Base-by-base conservation (phyloP, 2,888 invertebrate genomes). In the Stratiomys singularior region DNA sequence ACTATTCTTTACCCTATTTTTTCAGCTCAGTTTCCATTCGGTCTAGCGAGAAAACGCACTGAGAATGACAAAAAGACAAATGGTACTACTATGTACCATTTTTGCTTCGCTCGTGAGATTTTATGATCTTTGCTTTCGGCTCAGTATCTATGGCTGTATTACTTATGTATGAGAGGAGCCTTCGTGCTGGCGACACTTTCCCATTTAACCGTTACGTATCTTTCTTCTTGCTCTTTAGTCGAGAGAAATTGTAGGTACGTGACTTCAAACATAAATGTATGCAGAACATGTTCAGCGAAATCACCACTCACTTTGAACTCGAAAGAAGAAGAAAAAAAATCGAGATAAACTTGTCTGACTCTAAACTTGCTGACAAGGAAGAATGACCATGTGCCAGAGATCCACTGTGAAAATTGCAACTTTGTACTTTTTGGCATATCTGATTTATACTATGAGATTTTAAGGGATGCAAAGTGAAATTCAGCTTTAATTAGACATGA, bases 241-340 rank as follows among this genome's bases (percentile, higher is more conserved):
- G 25, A 37, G 74, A 74, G 21, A 60, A 74, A 74, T 74, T 30
- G 30, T 60, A 13, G 21, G 15, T 30, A 74, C 74, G 74, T 74
- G 74, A 74, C 74, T 30, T 37, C 23, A 1, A 23, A 37, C 58
- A 58, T 74, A 74, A 74, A 52, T 30, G 74, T 74, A 74, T 74
- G 74, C 74, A 74, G 23, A 74, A 23, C 74, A 74, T 74, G 74
- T 74, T 58, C 74, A 9, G 23, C 74, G 23, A 74, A 74, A 74
- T 74, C 74, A 74, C 74, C 74, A 74, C 74, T 74, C 74, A 60
- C 74, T 74, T 74, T 69, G 37, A 30, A 69, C 37, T 37, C 3
- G 37, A 3, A 9, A 37, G 5, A 37, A 37, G 9, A 37, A 37
- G 37, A 37, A 3, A 37, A 37, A 37, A 37, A 37, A 37, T 37